Evolutionary conservation across 2,888 invertebrate genomes (phyloP).

Genomic region (Drosophila algonquin): DNA sequence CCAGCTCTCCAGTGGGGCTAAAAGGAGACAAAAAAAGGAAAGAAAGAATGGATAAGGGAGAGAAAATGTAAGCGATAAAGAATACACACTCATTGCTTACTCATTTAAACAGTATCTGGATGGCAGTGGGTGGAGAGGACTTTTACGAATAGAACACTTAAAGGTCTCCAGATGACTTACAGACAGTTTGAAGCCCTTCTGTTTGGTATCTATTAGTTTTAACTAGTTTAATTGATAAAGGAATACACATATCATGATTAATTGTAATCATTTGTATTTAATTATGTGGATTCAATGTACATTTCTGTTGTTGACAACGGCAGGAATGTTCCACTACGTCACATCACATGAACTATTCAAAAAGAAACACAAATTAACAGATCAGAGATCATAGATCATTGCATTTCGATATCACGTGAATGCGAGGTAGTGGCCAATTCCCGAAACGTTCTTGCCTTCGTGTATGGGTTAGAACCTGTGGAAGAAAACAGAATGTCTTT

Average conservation of each 20-base stretch:
- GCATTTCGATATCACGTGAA: conserved; percentile 78
- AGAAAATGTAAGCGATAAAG: conserved; percentile 9
- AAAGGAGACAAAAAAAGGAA: conserved; percentile 25
- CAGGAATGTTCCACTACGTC: conserved; percentile 83
- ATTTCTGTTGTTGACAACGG: conserved; percentile 64
- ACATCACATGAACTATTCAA: conserved; percentile 82
- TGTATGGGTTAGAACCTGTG: background rate
- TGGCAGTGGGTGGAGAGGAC: background rate
- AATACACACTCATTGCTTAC: background rate
- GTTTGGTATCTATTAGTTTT: too few species aligned
- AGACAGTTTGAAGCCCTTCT: too few species aligned
- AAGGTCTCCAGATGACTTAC: too few species aligned
- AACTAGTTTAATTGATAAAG: too few species aligned
- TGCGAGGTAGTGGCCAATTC: conserved; percentile 83
- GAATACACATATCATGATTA: too few species aligned
- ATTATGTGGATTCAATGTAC: background rate
- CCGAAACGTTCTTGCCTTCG: conserved; percentile 55
- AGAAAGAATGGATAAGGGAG: conserved; percentile 13
- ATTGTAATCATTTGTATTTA: too few species aligned
- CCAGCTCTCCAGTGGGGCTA: conserved; percentile 13
- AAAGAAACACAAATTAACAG: conserved; percentile 25
- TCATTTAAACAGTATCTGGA: background rate
- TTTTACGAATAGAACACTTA: too few species aligned
- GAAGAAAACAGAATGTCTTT: background rate
- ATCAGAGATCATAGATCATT: conserved; percentile 1